phyloP scores from a whole-genome alignment of 2,113 vertebrate species.

The Heptranchias perlo region DNA sequence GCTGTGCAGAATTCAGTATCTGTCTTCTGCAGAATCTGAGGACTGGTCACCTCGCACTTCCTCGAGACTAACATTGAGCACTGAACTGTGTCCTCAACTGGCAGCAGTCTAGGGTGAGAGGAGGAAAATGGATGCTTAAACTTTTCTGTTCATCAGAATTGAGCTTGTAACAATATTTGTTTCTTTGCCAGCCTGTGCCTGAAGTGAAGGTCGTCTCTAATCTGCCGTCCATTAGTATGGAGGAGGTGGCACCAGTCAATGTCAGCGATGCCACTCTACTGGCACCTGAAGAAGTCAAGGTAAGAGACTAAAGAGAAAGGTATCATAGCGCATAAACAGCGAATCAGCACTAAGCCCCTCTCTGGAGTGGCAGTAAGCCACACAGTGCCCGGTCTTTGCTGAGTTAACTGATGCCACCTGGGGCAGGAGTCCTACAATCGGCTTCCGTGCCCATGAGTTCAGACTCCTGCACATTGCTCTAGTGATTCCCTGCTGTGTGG shows the following conservation, averaged over 20 bases:
- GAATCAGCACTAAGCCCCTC: neutral
- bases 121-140: neutral
- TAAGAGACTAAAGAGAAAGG: conserved; percentile 46
- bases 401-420: neutral
- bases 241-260: conserved; percentile 88
- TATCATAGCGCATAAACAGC: neutral
- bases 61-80: neutral
- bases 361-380: neutral
- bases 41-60: neutral
- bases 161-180: neutral
- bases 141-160: neutral
- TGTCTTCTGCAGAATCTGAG: neutral
- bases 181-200: conserved; percentile 67
- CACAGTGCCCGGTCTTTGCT: neutral
- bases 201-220: conserved; percentile 93
- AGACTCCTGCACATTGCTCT: neutral
- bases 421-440: neutral
- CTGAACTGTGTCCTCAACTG: neutral
- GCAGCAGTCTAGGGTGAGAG: neutral
- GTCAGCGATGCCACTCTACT: conserved; percentile 77
- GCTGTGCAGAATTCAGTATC: neutral
- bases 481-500: neutral
- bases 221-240: conserved; percentile 82
- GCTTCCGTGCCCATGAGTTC: neutral
- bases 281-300: conserved; percentile 92